Evolutionary conservation across 2,888 invertebrate species (phyloP), one percentile per base, ranked within the genome.

Genomic region (Punctoribates punctum): DNA sequence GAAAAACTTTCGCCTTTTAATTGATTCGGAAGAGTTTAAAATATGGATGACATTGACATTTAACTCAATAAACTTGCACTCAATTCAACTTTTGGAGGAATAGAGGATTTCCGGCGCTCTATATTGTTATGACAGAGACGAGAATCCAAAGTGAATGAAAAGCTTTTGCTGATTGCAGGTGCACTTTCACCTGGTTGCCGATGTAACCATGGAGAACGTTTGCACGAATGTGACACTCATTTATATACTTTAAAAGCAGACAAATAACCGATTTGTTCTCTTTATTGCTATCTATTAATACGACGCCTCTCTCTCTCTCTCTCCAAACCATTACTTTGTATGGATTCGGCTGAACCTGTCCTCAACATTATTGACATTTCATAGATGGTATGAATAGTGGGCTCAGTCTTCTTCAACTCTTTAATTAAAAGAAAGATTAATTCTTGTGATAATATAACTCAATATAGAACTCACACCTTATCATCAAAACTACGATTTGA

Each of bases 141-240:
- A 70, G 20, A 23, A 72, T 15, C 46, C 42, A 46, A 46, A 38
- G n/a, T 72, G 46, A 42, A 48, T 72, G 42, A 42, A 13, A 34
- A 48, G 23, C 48, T 2, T 42, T 13, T 20, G 38, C 13, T 42
- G 11, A 67, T 23, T 48, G 48, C 72, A 72, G 72, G 72, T 72
- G 72, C 72, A 72, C 72, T 46, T 46, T 72, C 72, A 72, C 72
- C 48, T 72, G 72, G 48, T 48, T 72, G 4, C 4, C 65, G n/a
- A 72, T 48, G 72, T 72, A 17, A 48, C 72, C 48, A 72, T 72
- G 72, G 72, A 42, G 48, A 72, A 48, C 15, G 13, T 11, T 23
- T 70, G 20, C 4, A 57, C 20, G 57, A 34, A 67, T 67, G 42
- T n/a, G 13, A 67, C 67, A 34, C 27, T 38, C 38, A 38, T 42